phyloP scores from a whole-genome alignment of 2,113 vertebrate species.

The Cavia porcellus region DNA sequence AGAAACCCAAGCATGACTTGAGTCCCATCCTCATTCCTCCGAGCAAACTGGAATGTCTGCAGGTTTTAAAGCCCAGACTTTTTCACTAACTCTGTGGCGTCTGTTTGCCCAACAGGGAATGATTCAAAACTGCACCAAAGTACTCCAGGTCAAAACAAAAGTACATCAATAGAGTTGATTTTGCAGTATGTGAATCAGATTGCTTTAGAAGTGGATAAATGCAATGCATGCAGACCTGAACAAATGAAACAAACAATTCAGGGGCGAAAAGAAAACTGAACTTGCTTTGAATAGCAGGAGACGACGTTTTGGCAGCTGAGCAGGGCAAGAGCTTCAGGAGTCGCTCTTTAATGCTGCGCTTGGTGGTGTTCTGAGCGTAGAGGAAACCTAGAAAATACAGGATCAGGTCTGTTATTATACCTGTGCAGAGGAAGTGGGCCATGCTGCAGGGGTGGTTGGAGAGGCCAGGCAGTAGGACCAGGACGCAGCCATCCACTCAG shows the following conservation, averaged over 20 bases:
- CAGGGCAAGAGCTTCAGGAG: conserved; percentile 96
- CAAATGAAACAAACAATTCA: conserved; percentile 68
- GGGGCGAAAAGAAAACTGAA: conserved; percentile 86
- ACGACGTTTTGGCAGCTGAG: conserved; percentile 93
- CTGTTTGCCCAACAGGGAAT: background rate
- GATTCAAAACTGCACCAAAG: background rate
- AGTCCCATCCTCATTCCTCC: background rate
- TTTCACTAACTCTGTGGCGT: background rate
- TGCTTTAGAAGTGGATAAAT: conserved; percentile 63
- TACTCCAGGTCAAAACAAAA: conserved; percentile 38
- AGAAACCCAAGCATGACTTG: background rate
- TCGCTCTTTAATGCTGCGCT: conserved; percentile 94
- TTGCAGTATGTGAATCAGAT: conserved; percentile 44
- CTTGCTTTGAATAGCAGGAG: conserved; percentile 96
- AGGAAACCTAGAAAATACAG: conserved; percentile 95
- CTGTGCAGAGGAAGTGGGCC: conserved; percentile 69
- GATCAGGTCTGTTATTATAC: conserved; percentile 86
- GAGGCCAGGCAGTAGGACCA: conserved; percentile 60
- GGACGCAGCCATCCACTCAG: conserved; percentile 45
- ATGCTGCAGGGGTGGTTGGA: conserved; percentile 67
- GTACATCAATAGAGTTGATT: background rate
- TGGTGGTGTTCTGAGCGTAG: conserved; percentile 92
- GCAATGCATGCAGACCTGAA: conserved; percentile 81
- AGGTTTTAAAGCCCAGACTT: background rate
- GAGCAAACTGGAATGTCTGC: background rate